Percentiles rank a stretch among this genome's conserved stretches.
phyloP scores from a whole-genome alignment of 2,888 invertebrate genomes.

The Drosophila emarginata region DNA sequence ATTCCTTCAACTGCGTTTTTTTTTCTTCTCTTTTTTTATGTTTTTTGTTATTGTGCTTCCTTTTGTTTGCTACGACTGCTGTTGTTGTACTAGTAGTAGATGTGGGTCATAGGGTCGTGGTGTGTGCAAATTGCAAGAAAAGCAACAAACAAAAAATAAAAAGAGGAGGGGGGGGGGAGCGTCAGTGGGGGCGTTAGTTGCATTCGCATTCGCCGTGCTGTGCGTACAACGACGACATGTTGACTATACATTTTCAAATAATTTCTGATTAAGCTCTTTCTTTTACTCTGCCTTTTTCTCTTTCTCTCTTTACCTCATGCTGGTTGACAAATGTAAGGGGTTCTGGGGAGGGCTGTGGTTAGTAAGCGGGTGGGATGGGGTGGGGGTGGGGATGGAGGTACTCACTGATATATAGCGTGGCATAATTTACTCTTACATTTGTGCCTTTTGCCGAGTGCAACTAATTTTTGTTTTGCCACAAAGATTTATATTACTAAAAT shows the following conservation, averaged over 20 bases:
- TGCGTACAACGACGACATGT: conserved; percentile 69
- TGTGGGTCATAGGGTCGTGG: conserved; percentile 73
- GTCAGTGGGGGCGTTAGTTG: conserved; percentile 17
- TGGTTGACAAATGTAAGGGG: conserved; percentile 76
- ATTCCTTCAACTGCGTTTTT: conserved; percentile 2
- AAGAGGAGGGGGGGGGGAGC: conserved; percentile 7
- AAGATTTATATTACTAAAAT: conserved; percentile 71
- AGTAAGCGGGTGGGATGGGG: neutral
- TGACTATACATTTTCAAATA: conserved; percentile 76
- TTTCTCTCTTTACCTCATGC: conserved; percentile 45
- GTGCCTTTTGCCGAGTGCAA: conserved; percentile 64
- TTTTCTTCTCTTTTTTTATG: conserved; percentile 24
- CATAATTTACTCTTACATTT: conserved; percentile 73
- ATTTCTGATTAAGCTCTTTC: conserved; percentile 68
- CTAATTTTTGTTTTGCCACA: conserved; percentile 74
- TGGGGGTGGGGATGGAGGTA: conserved; percentile 45
- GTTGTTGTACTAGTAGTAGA: conserved; percentile 28
- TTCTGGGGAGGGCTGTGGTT: conserved; percentile 46
- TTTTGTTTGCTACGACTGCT: conserved; percentile 36
- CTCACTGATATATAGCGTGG: conserved; percentile 72
- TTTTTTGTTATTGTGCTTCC: conserved; percentile 52
- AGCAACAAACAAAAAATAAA: conserved; percentile 25
- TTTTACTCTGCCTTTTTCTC: conserved; percentile 1
- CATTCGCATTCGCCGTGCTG: conserved; percentile 41
- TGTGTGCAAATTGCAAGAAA: conserved; percentile 70